Percentiles rank a stretch among this genome's conserved stretches.
Conservation (phyloP, 2,113 vertebrate genomes). For the Todiramphus chloris region DNA sequence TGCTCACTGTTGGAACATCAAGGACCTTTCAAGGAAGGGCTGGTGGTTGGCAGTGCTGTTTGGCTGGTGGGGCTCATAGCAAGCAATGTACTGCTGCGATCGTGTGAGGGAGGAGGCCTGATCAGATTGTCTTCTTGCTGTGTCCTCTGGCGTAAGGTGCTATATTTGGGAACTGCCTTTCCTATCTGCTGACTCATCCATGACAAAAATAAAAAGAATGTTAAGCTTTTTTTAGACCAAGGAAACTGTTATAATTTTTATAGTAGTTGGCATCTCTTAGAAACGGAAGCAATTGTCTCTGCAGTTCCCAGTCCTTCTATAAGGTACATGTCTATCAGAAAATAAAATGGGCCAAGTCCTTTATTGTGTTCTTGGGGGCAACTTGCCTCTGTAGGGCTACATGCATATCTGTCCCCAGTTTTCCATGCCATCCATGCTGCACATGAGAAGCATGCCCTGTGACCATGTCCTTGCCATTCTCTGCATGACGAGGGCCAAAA, state of each 20-base stretch:
- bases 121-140: background rate
- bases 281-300: background rate
- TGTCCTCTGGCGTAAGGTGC: background rate
- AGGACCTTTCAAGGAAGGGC: background rate
- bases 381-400: background rate
- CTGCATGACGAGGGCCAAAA: background rate
- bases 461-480: background rate
- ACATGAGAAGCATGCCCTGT: background rate
- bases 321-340: background rate
- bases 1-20: background rate
- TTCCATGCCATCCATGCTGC: background rate
- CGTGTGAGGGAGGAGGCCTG: background rate
- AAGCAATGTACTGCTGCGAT: background rate
- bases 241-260: background rate
- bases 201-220: conserved; percentile 24
- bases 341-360: background rate
- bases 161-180: conserved; percentile 43
- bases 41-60: background rate
- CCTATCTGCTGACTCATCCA: conserved; percentile 54
- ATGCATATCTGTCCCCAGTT: accelerated
- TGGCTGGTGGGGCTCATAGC: background rate
- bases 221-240: conserved; percentile 15
- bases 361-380: background rate
- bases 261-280: background rate
- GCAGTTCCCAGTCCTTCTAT: background rate